phyloP scores from a whole-genome alignment of 2,888 invertebrate genomes.

The Petrolisthes cinctipes region DNA sequence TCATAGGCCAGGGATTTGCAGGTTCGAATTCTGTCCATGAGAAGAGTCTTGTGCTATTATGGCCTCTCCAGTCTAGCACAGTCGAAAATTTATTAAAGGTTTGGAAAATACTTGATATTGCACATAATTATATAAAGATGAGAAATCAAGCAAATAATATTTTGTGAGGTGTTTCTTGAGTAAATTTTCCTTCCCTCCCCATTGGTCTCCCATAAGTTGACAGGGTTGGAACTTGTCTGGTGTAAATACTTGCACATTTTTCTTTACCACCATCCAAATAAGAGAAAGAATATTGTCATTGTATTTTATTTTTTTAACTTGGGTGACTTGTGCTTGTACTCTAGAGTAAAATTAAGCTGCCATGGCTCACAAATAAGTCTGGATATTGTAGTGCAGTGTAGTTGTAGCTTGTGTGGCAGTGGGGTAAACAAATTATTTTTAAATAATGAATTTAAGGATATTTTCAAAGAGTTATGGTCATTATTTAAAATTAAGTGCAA shows the following conservation, averaged over 20 bases:
- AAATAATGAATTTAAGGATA: constrained; percentile 32
- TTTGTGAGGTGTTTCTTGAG: too few species aligned
- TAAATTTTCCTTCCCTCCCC: too few species aligned
- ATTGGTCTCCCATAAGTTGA: too few species aligned
- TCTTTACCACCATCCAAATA: constrained; percentile 14
- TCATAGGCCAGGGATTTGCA: too few species aligned
- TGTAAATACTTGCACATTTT: constrained; percentile 29
- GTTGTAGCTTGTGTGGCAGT: constrained; percentile 43
- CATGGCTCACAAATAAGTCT: constrained; percentile 13
- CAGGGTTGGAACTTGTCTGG: neutral
- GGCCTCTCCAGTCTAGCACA: too few species aligned
- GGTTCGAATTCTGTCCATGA: too few species aligned
- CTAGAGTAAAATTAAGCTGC: neutral
- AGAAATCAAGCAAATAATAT: too few species aligned
- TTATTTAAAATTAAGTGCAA: constrained; percentile 21
- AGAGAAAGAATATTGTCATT: constrained; percentile 21
- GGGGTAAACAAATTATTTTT: constrained; percentile 20
- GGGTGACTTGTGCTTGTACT: constrained; percentile 23
- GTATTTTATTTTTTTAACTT: constrained; percentile 44
- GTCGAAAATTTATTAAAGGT: too few species aligned
- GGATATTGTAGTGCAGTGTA: constrained; percentile 26
- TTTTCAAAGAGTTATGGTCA: constrained; percentile 41
- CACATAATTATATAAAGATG: too few species aligned
- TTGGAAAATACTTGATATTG: too few species aligned
- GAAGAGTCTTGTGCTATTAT: too few species aligned